A percentile compares a stretch with the other conserved stretches of the same genome.
phyloP scores from a whole-genome alignment of 2,888 invertebrate genomes.

The Osmoderma eremita region DNA sequence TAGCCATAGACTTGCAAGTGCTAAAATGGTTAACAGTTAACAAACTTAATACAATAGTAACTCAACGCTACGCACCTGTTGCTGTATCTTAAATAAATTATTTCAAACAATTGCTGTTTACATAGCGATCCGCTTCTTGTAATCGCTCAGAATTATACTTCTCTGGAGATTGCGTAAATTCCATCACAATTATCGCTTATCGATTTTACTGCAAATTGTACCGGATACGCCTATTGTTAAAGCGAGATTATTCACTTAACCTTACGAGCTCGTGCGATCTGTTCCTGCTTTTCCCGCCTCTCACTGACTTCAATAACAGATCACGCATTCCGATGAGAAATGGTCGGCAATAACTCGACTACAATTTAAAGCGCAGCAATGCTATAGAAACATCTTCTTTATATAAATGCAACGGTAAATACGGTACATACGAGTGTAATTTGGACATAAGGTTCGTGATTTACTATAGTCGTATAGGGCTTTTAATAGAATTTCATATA shows the following conservation, averaged over 20 bases:
- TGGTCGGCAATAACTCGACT: conserved; percentile 12
- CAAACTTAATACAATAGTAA: conserved; percentile 5
- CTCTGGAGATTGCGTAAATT: too few species aligned
- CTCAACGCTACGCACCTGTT: conserved; percentile 12
- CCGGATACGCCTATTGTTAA: conserved; percentile 17
- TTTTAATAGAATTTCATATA: conserved; percentile 35
- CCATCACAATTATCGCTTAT: conserved; percentile 3
- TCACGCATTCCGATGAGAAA: conserved; percentile 20
- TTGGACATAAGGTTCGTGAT: background rate
- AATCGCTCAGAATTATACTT: too few species aligned
- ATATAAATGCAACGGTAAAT: conserved; percentile 18
- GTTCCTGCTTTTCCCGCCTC: conserved; percentile 6
- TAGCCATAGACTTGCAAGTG: background rate
- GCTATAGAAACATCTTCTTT: conserved; percentile 8
- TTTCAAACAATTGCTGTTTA: conserved; percentile 11
- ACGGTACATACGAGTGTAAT: conserved; percentile 6
- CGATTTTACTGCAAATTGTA: conserved; percentile 28
- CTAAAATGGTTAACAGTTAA: conserved; percentile 11
- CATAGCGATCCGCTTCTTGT: background rate
- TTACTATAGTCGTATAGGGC: conserved; percentile 23
- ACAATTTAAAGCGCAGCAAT: conserved; percentile 12
- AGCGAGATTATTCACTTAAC: conserved; percentile 28
- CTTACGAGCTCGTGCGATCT: background rate
- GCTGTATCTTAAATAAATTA: conserved; percentile 19
- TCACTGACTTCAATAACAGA: conserved; percentile 4